These are phyloP conservation scores for Danaus chrysippus DNA, from an alignment of 2,888 invertebrate species.

Conservation along the genomic window DNA sequence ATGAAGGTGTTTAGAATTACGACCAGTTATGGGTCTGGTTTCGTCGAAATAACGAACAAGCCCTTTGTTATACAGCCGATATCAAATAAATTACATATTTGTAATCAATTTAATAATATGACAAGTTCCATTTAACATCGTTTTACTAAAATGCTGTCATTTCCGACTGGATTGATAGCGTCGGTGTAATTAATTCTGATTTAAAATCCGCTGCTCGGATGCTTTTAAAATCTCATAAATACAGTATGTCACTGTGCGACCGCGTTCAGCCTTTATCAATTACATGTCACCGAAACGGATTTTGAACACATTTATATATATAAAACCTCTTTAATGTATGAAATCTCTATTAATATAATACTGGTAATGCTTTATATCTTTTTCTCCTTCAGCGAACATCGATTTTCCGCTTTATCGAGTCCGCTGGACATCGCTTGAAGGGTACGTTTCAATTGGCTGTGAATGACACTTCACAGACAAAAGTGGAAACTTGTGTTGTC, in stretches of 20 bases:
- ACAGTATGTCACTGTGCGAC: slow-evolving; percentile 65
- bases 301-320: slow-evolving; percentile 58
- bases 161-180: slow-evolving; percentile 51
- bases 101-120: neutral
- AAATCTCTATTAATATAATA: slow-evolving; percentile 10
- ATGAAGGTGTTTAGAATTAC: slow-evolving; percentile 66
- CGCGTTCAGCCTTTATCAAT: slow-evolving; percentile 70
- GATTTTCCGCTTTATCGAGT: slow-evolving; percentile 46
- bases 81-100: too few relatives aligned
- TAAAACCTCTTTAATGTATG: slow-evolving; percentile 27
- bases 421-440: slow-evolving; percentile 42
- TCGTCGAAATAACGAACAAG: neutral
- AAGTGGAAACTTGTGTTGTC: slow-evolving; percentile 47
- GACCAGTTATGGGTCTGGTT: slow-evolving; percentile 3
- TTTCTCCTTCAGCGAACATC: slow-evolving; percentile 33
- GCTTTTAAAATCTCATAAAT: slow-evolving; percentile 76
- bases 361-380: slow-evolving; percentile 18
- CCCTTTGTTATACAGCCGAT: too few relatives aligned
- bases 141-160: slow-evolving; percentile 36
- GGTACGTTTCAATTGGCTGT: slow-evolving; percentile 41
- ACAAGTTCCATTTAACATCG: slow-evolving; percentile 22
- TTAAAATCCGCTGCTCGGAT: slow-evolving; percentile 62
- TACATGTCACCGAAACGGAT: slow-evolving; percentile 59
- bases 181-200: slow-evolving; percentile 67
- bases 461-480: slow-evolving; percentile 48